These are phyloP conservation scores for Natrix natrix DNA, from an alignment of 2,797 vertebrate species.

Conservation along the genomic window DNA sequence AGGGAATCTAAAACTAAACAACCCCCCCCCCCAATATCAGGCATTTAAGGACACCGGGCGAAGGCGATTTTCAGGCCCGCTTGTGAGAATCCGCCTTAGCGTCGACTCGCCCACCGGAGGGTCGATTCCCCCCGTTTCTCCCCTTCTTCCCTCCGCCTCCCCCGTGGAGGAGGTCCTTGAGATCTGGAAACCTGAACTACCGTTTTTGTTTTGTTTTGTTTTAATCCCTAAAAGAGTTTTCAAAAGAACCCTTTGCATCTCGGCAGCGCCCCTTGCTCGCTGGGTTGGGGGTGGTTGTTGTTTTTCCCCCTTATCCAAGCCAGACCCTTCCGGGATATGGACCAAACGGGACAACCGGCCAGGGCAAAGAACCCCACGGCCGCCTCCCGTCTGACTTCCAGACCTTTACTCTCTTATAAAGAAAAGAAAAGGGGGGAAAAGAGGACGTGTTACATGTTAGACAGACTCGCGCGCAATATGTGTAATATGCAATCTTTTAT, in stretches of 20 bases:
- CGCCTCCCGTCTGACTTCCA: background rate
- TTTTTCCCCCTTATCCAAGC: slow-evolving; percentile 41
- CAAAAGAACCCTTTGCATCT: background rate
- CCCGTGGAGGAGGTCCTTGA: background rate
- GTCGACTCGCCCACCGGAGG: background rate
- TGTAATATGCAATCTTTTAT: background rate
- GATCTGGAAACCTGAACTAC: background rate
- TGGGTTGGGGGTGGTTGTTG: too few species aligned
- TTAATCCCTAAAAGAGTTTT: background rate
- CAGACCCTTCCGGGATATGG: background rate
- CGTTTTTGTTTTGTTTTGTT: background rate
- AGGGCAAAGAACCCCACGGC: background rate
- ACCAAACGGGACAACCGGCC: background rate
- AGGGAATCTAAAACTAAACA: background rate
- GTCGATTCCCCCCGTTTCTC: background rate
- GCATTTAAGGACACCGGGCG: background rate
- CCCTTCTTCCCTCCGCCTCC: background rate
- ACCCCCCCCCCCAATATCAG: background rate
- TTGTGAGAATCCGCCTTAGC: background rate
- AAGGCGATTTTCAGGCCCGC: background rate
- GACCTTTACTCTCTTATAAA: background rate
- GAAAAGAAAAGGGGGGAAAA: background rate
- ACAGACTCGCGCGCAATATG: background rate
- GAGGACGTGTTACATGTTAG: background rate
- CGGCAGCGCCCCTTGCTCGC: background rate